Base-by-base conservation (phyloP, 92 coral and sea anemone species). In the Porites cylindrica region DNA sequence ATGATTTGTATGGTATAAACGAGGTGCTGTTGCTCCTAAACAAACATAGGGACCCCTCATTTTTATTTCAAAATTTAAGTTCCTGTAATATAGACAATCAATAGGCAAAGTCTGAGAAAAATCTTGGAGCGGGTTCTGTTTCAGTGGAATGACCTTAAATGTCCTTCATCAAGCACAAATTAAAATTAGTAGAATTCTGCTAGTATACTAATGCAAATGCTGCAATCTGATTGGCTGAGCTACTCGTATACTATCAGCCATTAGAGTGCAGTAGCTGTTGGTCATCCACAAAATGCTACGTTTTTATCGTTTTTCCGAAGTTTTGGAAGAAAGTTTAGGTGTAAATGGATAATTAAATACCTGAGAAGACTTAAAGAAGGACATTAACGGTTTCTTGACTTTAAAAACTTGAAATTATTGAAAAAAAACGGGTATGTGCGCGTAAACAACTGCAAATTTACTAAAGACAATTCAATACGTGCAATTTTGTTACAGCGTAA, bases 191-290 rank as follows among this genome's bases (percentile, higher is more conserved):
- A 56, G 61, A 56, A 56, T 56, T 56, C 61, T 56, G 1, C 61
- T 1, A 8, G 13, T 56, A 56, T 8, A 11, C 61, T 56, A 56
- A 56, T 56, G 61, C 14, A 14, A 56, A 56, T 56, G 61, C 61
- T 56, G 61, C 16, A 56, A 56, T 74, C 63, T n/a, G 78, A 18
- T 51, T 74, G 63, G 78, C 26, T 20, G 85, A 81, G 72, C 38
- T 52, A 59, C 61, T 17, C 6, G 63, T 1, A 82, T 19, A 80
- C 73, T 66, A 82, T 70, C 69, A 71, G 78, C 79, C 79, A 72
- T 82, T 54, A 56, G 79, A 14, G 70, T 82, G 80, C 78, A 82
- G 71, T 82, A 26, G 87, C 79, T 56, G 70, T n/a, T 24, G 72
- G 59, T 83, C 32, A 73, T 83, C 79, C 18, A 70, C 70, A 17